Evolutionary conservation across 2,113 vertebrate species (phyloP).

Genomic region (Girardinichthys multiradiatus): DNA sequence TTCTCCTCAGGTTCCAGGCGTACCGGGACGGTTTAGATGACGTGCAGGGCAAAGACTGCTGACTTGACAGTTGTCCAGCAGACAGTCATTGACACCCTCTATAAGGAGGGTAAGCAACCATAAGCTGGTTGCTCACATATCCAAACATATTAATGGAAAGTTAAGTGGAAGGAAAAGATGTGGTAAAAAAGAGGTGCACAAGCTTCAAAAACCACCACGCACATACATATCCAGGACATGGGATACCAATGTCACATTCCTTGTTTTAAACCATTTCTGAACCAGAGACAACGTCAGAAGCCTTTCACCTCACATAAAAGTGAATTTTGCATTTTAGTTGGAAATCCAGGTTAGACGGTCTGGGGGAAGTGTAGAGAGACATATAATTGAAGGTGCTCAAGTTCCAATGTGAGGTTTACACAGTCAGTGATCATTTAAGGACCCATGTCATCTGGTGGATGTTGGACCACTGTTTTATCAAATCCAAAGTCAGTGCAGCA

Average conservation of each 20-base stretch:
- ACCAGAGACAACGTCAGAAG: neutral
- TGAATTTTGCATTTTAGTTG: neutral
- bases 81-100: too few species aligned
- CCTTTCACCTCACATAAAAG: too few species aligned
- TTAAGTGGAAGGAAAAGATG: neutral
- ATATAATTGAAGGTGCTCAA: neutral
- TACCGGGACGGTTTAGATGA: conserved; percentile 49
- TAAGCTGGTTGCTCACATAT: neutral
- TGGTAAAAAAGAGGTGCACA: too few species aligned
- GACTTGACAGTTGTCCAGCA: too few species aligned
- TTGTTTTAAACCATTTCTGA: neutral
- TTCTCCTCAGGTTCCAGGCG: conserved; percentile 21
- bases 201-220: neutral
- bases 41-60: too few species aligned
- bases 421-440: neutral
- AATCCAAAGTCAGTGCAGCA: neutral
- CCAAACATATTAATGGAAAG: neutral
- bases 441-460: neutral
- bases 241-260: neutral
- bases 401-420: neutral
- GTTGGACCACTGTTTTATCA: neutral
- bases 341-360: neutral
- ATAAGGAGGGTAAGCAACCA: too few species aligned
- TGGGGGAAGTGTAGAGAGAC: neutral
- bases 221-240: neutral